These are phyloP conservation scores for Pachycephala philippinensis DNA, from an alignment of 2,113 vertebrate genomes.

Conservation along the genomic window DNA sequence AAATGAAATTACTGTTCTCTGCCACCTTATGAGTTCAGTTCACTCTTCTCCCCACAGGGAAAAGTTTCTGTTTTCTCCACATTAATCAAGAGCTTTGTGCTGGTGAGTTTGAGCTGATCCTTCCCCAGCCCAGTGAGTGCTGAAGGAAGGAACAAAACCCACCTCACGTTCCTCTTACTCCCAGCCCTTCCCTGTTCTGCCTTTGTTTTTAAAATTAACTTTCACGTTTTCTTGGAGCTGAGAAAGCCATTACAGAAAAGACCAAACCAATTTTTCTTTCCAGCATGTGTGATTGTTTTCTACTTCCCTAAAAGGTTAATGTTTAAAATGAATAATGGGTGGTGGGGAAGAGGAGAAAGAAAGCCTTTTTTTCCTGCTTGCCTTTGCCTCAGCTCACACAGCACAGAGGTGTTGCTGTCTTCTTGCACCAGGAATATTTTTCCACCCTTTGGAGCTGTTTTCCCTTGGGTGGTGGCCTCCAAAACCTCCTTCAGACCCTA, in stretches of 20 bases:
- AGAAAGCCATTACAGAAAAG: constrained; percentile 42
- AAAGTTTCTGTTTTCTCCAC: neutral
- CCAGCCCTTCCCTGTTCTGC: neutral
- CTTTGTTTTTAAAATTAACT: constrained; percentile 34
- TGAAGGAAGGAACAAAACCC: neutral
- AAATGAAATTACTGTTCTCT: neutral
- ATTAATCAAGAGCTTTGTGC: neutral
- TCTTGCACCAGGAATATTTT: neutral
- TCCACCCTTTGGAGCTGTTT: neutral
- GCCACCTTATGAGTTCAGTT: neutral
- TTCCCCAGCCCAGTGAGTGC: neutral
- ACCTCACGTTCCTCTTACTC: neutral
- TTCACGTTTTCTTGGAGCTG: neutral
- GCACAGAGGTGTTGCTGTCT: neutral
- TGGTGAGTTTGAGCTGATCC: neutral
- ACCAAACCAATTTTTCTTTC: constrained; percentile 40
- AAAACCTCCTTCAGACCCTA: neutral
- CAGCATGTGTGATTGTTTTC: constrained; percentile 22
- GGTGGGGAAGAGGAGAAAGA: neutral
- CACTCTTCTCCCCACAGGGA: neutral
- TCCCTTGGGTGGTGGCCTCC: neutral
- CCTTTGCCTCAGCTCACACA: neutral
- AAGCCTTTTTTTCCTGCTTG: neutral
- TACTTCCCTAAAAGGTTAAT: constrained; percentile 53
- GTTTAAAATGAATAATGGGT: constrained; percentile 29